phyloP scores from a whole-genome alignment of 1,140 invertebrate species.

The Brachionus calyciflorus region DNA sequence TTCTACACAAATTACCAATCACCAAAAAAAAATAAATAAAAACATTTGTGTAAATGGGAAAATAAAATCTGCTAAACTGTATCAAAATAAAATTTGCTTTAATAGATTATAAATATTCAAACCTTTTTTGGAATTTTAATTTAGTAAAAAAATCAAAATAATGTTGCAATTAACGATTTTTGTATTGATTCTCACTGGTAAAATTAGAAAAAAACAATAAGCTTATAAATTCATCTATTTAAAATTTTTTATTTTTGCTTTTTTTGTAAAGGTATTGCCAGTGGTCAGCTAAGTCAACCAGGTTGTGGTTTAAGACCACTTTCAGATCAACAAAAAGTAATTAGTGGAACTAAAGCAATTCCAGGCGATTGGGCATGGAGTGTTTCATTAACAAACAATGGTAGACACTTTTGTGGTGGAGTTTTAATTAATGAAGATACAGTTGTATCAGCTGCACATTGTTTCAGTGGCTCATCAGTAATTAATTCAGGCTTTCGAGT shows the following conservation, averaged over 20 bases:
- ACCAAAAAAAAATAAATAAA: too few species aligned
- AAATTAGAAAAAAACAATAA: not conserved
- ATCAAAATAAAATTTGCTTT: too few species aligned
- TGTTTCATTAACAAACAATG: slow-evolving; percentile 30
- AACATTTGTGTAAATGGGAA: too few species aligned
- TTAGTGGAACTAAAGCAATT: slow-evolving; percentile 38
- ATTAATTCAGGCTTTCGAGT: slow-evolving; percentile 2
- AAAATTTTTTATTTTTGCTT: too few species aligned
- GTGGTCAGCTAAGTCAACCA: not conserved
- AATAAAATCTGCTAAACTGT: too few species aligned
- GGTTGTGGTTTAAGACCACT: slow-evolving; percentile 22
- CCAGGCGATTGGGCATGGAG: slow-evolving; percentile 42
- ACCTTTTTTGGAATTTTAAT: too few species aligned
- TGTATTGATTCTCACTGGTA: not conserved
- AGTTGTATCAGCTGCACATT: slow-evolving; percentile 37
- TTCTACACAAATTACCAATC: too few species aligned
- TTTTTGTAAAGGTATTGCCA: not conserved
- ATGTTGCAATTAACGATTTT: not conserved
- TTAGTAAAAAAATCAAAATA: too few species aligned
- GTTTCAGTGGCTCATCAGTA: slow-evolving; percentile 2
- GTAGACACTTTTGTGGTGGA: slow-evolving; percentile 42
- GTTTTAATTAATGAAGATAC: slow-evolving; percentile 16
- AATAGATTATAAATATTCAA: too few species aligned
- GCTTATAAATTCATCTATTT: too few species aligned
- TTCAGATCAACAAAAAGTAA: not conserved